Evolutionary conservation across 2,797 vertebrate species (phyloP), one percentile per base, ranked within the genome.

Genomic region (Euphonia xanthogaster): DNA sequence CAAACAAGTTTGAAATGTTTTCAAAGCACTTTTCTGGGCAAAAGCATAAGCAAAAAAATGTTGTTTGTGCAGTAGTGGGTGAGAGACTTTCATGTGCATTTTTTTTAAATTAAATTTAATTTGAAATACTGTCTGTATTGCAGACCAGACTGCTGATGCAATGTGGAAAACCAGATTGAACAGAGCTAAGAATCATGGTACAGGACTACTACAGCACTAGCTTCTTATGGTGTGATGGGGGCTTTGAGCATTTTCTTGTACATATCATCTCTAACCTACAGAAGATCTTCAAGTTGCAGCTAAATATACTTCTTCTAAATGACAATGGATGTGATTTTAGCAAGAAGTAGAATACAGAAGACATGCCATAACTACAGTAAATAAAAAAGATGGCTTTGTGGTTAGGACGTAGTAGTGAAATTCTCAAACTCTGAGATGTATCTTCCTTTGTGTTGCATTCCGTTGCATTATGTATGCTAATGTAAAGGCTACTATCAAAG

Each of bases 371-470:
- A 70, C 60, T 58, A 25, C 7, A 78, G 35, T 9, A 54, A 39
- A 40, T 45, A 57, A 31, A 14, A 47, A 10, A n/a, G 10, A 18
- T 25, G 14, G 5, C 4, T 79, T 87, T 44, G 16, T 44, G 11
- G 19, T 92, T 88, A 65, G 14, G 39, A 44, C 53, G 8, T 13
- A 66, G 10, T 22, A 39, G 8, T 21, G 27, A 67, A 85, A 77
- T 68, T 42, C 33, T 31, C 20, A 72, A 84, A 75, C 21, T 8
- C 18, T 1, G 12, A 30, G 45, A 55, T n/a, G 37, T 33, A 8
- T 8, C n/a, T 9, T 73, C 16, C 45, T 58, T 51, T 55, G 30
- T 3, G 0, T 31, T n/a, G 14, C 0, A 0, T 66, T 60, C 28
- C 12, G 3, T 20, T 71, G 28, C 10, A 28, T 40, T 35, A 10